Conservation (phyloP, 2,797 vertebrate genomes). For the Eulemur albifrons region DNA sequence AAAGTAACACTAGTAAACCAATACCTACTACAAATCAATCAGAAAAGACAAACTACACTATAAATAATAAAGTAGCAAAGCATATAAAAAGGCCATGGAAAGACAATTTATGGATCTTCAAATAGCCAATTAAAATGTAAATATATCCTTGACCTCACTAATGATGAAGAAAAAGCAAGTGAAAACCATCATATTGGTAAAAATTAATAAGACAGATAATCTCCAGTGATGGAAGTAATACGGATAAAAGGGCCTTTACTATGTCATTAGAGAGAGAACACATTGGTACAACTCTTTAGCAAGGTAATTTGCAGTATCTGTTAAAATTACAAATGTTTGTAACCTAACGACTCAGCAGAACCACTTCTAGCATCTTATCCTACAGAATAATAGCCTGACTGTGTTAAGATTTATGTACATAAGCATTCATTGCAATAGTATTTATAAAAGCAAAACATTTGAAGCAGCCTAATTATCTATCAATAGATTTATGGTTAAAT, state of each 20-base stretch:
- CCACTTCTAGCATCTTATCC: not conserved
- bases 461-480: not conserved
- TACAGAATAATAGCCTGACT: not conserved
- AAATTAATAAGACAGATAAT: conserved; percentile 43
- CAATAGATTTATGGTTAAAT: not conserved
- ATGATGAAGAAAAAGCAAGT: conserved; percentile 17
- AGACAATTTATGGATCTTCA: conserved; percentile 27
- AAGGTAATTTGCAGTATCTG: not conserved
- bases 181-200: not conserved
- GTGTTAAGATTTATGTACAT: not conserved
- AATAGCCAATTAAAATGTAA: conserved; percentile 25
- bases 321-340: not conserved
- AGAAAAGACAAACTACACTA: not conserved
- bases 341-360: not conserved
- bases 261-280: not conserved
- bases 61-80: not conserved
- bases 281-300: not conserved
- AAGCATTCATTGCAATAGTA: not conserved
- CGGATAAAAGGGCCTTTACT: not conserved
- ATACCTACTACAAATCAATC: not conserved
- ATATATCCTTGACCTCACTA: conserved; percentile 7
- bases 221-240: not conserved
- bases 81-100: conserved; percentile 1
- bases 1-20: not conserved
- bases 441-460: not conserved